Conservation (phyloP, 92 coral and sea anemone species). For the Porites cylindrica region DNA sequence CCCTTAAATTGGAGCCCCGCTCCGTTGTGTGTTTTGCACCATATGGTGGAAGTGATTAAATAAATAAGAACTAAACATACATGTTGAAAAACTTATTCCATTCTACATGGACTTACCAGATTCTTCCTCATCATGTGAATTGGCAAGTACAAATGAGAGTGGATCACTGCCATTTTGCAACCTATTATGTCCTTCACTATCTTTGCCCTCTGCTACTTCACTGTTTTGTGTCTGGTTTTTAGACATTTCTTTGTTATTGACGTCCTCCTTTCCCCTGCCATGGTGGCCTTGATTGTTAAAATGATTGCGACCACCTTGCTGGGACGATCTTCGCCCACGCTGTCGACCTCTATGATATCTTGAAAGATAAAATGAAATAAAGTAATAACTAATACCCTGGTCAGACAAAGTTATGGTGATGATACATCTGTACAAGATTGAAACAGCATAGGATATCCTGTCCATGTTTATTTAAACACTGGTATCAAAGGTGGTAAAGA, state of each 20-base stretch:
- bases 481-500: no score
- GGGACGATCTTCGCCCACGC: conserved; percentile 25
- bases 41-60: no score
- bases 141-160: conserved; percentile 45
- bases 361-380: background rate
- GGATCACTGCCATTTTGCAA: conserved; percentile 31
- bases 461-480: no score
- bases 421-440: no score
- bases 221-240: background rate
- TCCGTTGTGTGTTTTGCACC: no score
- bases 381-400: no score
- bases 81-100: no score
- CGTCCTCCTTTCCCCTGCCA: background rate
- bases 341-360: conserved; percentile 47
- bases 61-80: no score
- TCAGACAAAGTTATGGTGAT: no score
- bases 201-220: background rate
- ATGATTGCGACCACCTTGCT: conserved; percentile 29
- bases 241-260: background rate
- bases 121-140: background rate
- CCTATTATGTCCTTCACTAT: background rate
- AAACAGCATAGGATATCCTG: no score
- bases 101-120: background rate
- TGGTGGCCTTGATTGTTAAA: conserved; percentile 13
- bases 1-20: no score